Conservation (phyloP, 2,113 vertebrate genomes). For the Actenoides hombroni region DNA sequence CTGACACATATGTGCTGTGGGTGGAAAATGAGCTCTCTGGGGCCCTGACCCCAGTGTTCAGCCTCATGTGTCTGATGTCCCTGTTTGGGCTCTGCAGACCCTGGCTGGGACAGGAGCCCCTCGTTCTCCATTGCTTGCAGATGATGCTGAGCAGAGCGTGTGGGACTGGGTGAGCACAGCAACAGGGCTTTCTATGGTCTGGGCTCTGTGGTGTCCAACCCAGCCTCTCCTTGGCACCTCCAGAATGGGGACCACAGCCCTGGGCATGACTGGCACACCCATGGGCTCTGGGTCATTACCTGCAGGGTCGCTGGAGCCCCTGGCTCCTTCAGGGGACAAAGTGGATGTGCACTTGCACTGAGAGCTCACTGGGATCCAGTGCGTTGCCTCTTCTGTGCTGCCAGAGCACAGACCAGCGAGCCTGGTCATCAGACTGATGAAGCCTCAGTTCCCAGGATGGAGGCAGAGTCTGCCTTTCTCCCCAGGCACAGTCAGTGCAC, state of each 20-base stretch:
- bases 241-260: neutral
- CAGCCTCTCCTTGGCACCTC: neutral
- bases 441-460: neutral
- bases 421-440: neutral
- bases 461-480: neutral
- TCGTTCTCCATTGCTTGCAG: too few relatives aligned
- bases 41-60: too few relatives aligned
- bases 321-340: neutral
- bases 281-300: neutral
- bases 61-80: too few relatives aligned
- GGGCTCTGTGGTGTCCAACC: too few relatives aligned
- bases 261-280: neutral
- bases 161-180: too few relatives aligned
- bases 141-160: too few relatives aligned
- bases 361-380: neutral
- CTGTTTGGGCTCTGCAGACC: too few relatives aligned
- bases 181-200: too few relatives aligned
- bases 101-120: too few relatives aligned
- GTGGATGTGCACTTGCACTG: neutral
- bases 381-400: neutral
- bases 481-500: rapidly evolving
- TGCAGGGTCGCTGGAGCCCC: neutral
- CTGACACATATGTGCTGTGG: too few relatives aligned
- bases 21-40: too few relatives aligned
- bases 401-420: neutral